Evolutionary conservation across 2,888 invertebrate species (phyloP).

Genomic region (Cylindroiulus punctatus): DNA sequence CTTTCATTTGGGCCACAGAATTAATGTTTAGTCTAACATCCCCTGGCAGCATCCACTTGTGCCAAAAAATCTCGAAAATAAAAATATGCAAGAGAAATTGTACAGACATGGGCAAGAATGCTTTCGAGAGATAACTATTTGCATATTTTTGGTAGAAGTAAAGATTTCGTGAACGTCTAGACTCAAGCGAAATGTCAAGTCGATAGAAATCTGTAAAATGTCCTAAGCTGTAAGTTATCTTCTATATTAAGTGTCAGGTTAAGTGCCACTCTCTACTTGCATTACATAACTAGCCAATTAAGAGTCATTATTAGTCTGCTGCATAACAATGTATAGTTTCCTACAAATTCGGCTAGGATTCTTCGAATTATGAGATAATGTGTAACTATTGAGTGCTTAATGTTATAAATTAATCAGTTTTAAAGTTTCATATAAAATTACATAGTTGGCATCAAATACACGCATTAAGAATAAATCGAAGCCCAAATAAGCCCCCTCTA

Average conservation of each 20-base stretch:
- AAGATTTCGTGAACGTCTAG: slow-evolving; percentile 3
- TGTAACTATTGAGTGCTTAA: no score
- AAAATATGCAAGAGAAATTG: not conserved
- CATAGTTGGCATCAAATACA: no score
- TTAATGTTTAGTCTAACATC: slow-evolving; percentile 34
- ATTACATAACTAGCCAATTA: no score
- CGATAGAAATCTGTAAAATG: not conserved
- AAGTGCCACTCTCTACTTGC: no score
- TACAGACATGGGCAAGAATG: not conserved
- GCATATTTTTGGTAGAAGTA: not conserved
- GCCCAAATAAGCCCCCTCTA: not conserved
- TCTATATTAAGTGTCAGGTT: no score
- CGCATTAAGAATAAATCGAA: not conserved
- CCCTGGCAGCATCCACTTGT: slow-evolving; percentile 21
- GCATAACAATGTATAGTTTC: no score
- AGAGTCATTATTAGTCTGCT: no score
- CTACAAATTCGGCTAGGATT: no score
- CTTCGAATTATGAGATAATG: no score
- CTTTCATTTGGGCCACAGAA: slow-evolving; percentile 21
- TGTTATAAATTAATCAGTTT: no score
- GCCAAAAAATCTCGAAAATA: not conserved
- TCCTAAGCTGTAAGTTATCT: no score
- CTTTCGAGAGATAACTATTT: not conserved
- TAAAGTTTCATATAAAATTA: no score
- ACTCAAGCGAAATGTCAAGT: not conserved